phyloP scores from a whole-genome alignment of 1,140 invertebrate genomes.

The Cydia pomonella region DNA sequence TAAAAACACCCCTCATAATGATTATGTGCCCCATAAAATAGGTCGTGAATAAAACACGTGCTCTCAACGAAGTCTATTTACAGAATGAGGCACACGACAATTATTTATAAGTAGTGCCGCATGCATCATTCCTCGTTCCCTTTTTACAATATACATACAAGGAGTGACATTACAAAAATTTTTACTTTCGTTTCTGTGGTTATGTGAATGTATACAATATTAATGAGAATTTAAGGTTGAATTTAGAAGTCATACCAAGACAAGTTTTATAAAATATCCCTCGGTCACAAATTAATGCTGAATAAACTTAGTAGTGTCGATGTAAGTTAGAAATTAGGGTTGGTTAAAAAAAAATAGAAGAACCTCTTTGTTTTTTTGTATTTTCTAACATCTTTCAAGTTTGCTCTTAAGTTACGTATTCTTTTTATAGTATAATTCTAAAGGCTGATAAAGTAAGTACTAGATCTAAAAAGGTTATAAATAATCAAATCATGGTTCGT shows the following conservation, averaged over 20 bases:
- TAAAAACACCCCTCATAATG: background rate
- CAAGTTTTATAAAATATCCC: background rate
- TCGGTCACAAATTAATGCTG: too few species aligned
- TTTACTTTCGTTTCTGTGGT: background rate
- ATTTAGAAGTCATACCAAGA: background rate
- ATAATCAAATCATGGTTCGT: too few species aligned
- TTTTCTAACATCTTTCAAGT: too few species aligned
- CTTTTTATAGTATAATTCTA: too few species aligned
- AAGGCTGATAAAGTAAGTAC: too few species aligned
- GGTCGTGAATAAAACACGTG: constrained; percentile 25
- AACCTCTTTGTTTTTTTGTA: too few species aligned
- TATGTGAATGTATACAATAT: background rate
- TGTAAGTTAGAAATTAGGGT: background rate
- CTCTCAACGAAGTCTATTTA: constrained; percentile 30
- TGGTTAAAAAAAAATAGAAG: too few species aligned
- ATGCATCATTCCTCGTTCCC: constrained; percentile 20
- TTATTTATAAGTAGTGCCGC: constrained; percentile 30
- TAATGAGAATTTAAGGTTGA: background rate
- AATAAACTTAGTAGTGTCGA: too few species aligned
- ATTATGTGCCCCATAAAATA: constrained; percentile 22
- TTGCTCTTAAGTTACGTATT: too few species aligned
- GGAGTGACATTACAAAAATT: background rate
- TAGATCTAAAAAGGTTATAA: too few species aligned
- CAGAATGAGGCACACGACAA: constrained; percentile 29
- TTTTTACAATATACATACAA: constrained; percentile 9